Percentiles rank a stretch among this genome's conserved stretches.
Evolutionary conservation across 2,888 invertebrate genomes (phyloP).

Genomic region (Anarsia innoxiella): DNA sequence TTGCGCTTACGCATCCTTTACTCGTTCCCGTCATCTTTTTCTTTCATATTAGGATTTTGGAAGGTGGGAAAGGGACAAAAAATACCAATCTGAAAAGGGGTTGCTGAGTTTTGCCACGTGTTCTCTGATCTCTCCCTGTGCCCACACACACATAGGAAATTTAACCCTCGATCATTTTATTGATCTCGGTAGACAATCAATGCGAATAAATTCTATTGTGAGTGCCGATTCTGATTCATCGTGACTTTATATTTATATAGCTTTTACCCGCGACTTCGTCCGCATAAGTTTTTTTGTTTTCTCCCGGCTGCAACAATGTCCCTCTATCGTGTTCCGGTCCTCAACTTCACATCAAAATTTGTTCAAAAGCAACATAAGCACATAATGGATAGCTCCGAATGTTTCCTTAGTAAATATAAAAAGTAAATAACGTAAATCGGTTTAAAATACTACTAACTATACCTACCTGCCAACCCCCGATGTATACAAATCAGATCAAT

Average conservation of each 20-base stretch:
- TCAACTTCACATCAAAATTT: too few relatives aligned
- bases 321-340: too few relatives aligned
- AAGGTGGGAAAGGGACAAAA: conserved; percentile 30
- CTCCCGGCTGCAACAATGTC: too few relatives aligned
- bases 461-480: too few relatives aligned
- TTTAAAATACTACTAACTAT: too few relatives aligned
- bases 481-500: too few relatives aligned
- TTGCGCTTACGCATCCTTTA: conserved; percentile 47
- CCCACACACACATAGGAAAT: conserved; percentile 35
- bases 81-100: conserved; percentile 57
- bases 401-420: too few relatives aligned
- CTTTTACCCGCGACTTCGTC: too few relatives aligned
- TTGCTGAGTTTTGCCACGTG: conserved; percentile 61
- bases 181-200: conserved; percentile 53
- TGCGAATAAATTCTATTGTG: conserved; percentile 33
- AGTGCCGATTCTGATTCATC: conserved; percentile 19
- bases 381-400: too few relatives aligned
- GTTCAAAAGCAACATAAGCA: too few relatives aligned
- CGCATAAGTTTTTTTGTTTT: too few relatives aligned
- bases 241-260: conserved; percentile 14
- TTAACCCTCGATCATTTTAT: conserved; percentile 59
- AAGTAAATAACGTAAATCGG: too few relatives aligned
- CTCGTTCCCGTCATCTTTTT: conserved; percentile 20
- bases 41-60: conserved; percentile 17
- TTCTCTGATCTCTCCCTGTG: conserved; percentile 45